Percentiles rank a stretch among this genome's conserved stretches.
phyloP scores from a whole-genome alignment of 1,140 invertebrate species.

The Diploscapter pachys region DNA sequence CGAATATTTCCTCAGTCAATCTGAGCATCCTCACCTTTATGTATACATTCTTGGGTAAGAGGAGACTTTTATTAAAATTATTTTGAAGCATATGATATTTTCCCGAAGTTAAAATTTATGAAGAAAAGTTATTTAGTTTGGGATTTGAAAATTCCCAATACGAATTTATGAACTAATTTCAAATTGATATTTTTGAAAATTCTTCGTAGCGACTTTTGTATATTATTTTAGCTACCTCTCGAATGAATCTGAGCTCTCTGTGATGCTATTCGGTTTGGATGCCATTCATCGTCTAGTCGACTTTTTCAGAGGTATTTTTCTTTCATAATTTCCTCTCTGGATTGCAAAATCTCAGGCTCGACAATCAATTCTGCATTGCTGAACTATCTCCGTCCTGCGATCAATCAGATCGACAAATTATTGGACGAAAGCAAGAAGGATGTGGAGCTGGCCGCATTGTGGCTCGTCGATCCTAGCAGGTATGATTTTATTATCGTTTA shows the following conservation, averaged over 20 bases:
- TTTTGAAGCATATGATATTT: neutral
- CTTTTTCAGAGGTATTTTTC: slow-evolving; percentile 27
- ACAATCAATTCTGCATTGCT: slow-evolving; percentile 42
- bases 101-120: no score
- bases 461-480: slow-evolving; percentile 46
- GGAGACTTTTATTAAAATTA: slow-evolving; percentile 13
- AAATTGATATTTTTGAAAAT: neutral
- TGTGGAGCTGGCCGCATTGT: slow-evolving; percentile 53
- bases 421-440: slow-evolving; percentile 41
- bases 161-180: neutral
- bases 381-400: slow-evolving; percentile 51
- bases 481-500: neutral
- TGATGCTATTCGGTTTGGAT: slow-evolving; percentile 52
- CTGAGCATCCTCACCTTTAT: slow-evolving; percentile 52
- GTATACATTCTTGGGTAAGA: slow-evolving; percentile 47
- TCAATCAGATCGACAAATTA: slow-evolving; percentile 48
- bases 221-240: slow-evolving; percentile 44
- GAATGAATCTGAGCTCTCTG: slow-evolving; percentile 50
- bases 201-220: slow-evolving; percentile 4
- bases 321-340: no score
- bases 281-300: slow-evolving; percentile 51
- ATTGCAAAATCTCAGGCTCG: slow-evolving; percentile 27
- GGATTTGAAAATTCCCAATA: no score
- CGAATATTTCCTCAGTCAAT: slow-evolving; percentile 53
- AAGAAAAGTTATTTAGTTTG: no score